A percentile compares a stretch with the other conserved stretches of the same genome.
Evolutionary conservation across 2,797 vertebrate species (phyloP).

Genomic region (Falco cherrug): DNA sequence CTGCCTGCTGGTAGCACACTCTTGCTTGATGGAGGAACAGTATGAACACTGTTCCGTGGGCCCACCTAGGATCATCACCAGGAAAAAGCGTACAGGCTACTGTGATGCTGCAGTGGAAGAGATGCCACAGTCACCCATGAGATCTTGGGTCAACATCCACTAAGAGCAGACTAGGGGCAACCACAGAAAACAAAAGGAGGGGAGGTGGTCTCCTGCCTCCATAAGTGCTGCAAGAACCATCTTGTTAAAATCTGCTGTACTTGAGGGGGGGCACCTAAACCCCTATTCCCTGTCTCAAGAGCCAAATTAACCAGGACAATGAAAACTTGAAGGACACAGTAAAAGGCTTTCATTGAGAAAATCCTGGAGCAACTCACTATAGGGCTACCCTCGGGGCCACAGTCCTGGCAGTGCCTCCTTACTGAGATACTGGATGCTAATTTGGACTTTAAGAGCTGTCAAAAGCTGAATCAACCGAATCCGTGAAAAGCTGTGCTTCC

Average conservation of each 20-base stretch:
- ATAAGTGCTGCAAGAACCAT: not conserved
- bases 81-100: not conserved
- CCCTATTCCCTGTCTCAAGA: not conserved
- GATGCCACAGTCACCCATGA: not conserved
- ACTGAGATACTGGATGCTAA: not conserved
- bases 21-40: not conserved
- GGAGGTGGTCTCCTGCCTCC: not conserved
- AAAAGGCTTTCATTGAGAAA: not conserved
- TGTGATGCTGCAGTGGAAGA: not conserved
- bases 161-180: not conserved
- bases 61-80: not conserved
- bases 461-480: not conserved
- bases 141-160: not conserved
- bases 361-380: not conserved
- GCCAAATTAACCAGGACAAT: not conserved
- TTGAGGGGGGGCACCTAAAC: not conserved
- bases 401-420: not conserved
- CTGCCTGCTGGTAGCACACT: fast-evolving
- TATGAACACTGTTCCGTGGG: no score
- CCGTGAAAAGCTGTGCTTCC: not conserved
- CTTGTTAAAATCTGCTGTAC: not conserved
- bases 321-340: not conserved
- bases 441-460: conserved; percentile 17
- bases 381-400: not conserved
- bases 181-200: not conserved